Base-by-base conservation (phyloP, 92 coral and sea anemone species). In the Umimayanthus kanabou region DNA sequence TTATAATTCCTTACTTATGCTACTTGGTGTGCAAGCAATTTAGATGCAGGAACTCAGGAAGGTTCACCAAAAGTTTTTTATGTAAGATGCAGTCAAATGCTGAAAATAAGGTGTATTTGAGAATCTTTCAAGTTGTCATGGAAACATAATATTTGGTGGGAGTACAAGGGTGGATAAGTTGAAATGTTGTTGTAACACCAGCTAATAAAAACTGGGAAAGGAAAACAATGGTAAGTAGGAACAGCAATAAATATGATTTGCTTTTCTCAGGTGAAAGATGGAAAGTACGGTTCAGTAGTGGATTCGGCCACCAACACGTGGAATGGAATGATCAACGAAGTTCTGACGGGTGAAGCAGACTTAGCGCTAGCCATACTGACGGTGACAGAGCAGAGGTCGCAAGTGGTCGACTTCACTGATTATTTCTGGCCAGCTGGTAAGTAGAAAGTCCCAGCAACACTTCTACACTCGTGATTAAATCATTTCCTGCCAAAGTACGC, bases 191-290 rank as follows among this genome's bases (percentile, higher is more conserved):
- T 45, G 49, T 5, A 45, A 7, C 49, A 45, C 49, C 49, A 45
- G 8, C 49, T 45, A 45, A 39, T 45, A 4, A 45, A 45, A 7
- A 45, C 7, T 45, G 7, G 7, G 49, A 45, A 8, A 45, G 9
- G 8, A 45, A 2, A 45, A 45, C 49, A 10, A 45, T 2, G 0
- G 8, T 10, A 45, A 10, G 6, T 45, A 2, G 49, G 49, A 45
- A 10, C 49, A 2, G 8, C 49, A 8, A 5, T 45, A 45, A 45
- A 45, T 45, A 45, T 45, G 49, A 73, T 33, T 73, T 11, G 8
- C 20, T 73, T 73, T 39, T 22, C 33, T 29, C 23, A 73, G 77
- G 77, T 73, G 77, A 73, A 73, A 73, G 77, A 73, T 73, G 77
- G 77, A 3, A 73, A 73, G 23, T 73, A 73, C 37, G 77, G 77